Conservation (phyloP, 2,888 invertebrate genomes). For the Agonopterix subpropinquella region DNA sequence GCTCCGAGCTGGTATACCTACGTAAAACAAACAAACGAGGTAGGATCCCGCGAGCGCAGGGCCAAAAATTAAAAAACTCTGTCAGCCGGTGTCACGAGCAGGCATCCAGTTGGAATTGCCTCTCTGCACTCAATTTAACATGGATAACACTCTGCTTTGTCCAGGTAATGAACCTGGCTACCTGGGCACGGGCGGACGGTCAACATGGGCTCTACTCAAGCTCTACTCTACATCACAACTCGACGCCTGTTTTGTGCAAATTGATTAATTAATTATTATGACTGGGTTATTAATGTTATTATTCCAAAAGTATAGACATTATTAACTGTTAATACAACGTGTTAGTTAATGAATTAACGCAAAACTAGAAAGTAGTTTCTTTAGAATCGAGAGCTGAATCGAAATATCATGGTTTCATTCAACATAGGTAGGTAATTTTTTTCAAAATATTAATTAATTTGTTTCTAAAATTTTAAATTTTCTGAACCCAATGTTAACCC, state of each 20-base stretch:
- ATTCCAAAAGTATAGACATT: no score
- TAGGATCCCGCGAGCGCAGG: constrained; percentile 23
- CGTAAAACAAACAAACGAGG: constrained; percentile 30
- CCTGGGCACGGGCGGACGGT: constrained; percentile 12
- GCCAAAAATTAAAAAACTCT: constrained; percentile 65
- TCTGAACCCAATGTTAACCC: no score
- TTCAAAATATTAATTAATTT: no score
- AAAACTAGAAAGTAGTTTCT: no score
- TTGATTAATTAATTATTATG: no score
- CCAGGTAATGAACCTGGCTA: constrained; percentile 53
- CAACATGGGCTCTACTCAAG: constrained; percentile 14
- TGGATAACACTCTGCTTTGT: constrained; percentile 69
- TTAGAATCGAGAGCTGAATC: no score
- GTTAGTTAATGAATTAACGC: no score
- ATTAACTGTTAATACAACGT: no score
- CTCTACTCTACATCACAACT: constrained; percentile 10
- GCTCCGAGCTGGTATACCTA: neutral
- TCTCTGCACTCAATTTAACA: constrained; percentile 68
- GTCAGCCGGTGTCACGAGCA: constrained; percentile 58
- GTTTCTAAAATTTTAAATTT: no score
- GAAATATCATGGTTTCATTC: no score
- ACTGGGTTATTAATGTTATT: no score
- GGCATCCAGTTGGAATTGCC: constrained; percentile 60
- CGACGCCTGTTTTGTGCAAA: neutral
- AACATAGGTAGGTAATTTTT: no score